A percentile compares a stretch with the other conserved stretches of the same genome.
These are phyloP conservation scores for Cecropterus lyciades DNA, from an alignment of 1,140 invertebrate genomes.

Conservation along the genomic window DNA sequence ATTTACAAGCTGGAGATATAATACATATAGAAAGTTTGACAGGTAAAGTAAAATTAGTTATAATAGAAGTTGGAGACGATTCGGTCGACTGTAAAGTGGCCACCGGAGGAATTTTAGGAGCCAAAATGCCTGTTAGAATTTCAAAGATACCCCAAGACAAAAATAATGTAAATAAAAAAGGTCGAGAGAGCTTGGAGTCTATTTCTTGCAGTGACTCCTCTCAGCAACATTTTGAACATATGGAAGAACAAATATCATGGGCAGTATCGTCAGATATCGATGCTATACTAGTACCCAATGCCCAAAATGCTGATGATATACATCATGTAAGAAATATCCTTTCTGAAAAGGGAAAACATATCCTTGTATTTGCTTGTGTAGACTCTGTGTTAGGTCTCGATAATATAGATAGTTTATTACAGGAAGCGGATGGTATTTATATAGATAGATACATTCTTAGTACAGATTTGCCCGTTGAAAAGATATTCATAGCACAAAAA, in stretches of 20 bases:
- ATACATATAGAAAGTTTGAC: slow-evolving; percentile 71
- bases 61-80: slow-evolving; percentile 70
- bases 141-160: slow-evolving; percentile 62
- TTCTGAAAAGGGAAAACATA: slow-evolving; percentile 74
- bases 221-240: slow-evolving; percentile 65
- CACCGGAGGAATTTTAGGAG: slow-evolving; percentile 61
- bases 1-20: slow-evolving; percentile 61
- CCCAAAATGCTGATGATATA: slow-evolving; percentile 64
- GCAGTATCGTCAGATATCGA: slow-evolving; percentile 72
- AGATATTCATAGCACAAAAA: slow-evolving; percentile 91
- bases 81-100: slow-evolving; percentile 69
- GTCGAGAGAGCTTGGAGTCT: slow-evolving; percentile 52
- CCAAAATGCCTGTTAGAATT: slow-evolving; percentile 74
- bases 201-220: slow-evolving; percentile 52
- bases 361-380: slow-evolving; percentile 85
- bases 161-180: slow-evolving; percentile 47
- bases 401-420: slow-evolving; percentile 87
- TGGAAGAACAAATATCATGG: slow-evolving; percentile 74
- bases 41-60: slow-evolving; percentile 66
- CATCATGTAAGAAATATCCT: slow-evolving; percentile 58
- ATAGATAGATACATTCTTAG: slow-evolving; percentile 88
- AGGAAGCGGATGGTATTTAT: slow-evolving; percentile 88
- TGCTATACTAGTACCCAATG: slow-evolving; percentile 64
- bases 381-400: slow-evolving; percentile 88
- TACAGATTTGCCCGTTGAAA: slow-evolving; percentile 90